Evolutionary conservation across 2,113 vertebrate species (phyloP).

Genomic region (Pipa parva): DNA sequence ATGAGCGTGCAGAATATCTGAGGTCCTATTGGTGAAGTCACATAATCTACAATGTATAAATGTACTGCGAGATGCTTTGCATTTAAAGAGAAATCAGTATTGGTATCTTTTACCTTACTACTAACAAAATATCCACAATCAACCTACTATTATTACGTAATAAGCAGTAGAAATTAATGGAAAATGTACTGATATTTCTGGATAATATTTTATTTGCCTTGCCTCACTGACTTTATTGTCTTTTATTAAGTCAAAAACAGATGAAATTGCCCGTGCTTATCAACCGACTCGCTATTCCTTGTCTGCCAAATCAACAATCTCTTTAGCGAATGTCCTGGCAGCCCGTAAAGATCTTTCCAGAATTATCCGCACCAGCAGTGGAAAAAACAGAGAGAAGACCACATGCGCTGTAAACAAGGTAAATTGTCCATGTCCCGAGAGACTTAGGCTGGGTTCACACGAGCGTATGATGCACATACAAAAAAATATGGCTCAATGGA

Average conservation of each 20-base stretch:
- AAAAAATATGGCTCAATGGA: no score
- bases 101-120: not conserved
- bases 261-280: conserved; percentile 87
- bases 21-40: conserved; percentile 50
- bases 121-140: no score
- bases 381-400: conserved; percentile 75
- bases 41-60: no score
- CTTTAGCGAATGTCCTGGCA: conserved; percentile 78
- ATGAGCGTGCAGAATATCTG: not conserved
- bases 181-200: no score
- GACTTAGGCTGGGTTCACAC: not conserved
- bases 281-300: conserved; percentile 83
- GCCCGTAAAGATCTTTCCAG: conserved; percentile 87
- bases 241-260: conserved; percentile 70
- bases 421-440: not conserved
- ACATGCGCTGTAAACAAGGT: conserved; percentile 90
- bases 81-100: not conserved
- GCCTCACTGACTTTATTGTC: not conserved
- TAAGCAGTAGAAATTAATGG: no score
- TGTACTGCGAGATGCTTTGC: no score
- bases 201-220: no score
- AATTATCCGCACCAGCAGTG: conserved; percentile 88
- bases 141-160: no score
- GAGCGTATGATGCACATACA: no score
- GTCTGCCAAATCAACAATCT: conserved; percentile 67